Conservation (phyloP, 2,888 invertebrate genomes). For the Druceiella hillmani region DNA sequence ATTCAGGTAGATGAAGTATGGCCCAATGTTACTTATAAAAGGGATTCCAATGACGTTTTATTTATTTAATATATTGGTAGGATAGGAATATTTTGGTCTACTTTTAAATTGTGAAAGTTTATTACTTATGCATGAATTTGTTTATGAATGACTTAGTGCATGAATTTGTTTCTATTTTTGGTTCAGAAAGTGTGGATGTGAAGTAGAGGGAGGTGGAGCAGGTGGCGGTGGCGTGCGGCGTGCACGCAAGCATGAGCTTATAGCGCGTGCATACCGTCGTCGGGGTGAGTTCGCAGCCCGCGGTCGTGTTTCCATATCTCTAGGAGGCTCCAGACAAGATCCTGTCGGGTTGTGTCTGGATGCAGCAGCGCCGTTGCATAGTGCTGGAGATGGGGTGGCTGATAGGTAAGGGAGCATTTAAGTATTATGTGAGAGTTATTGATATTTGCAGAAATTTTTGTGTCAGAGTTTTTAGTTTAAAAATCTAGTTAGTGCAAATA, state of each 20-base stretch:
- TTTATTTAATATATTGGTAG: no score
- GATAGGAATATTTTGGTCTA: no score
- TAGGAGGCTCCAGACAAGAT: conserved; percentile 83
- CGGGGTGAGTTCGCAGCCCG: conserved; percentile 78
- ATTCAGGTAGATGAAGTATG: no score
- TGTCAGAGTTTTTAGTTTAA: no score
- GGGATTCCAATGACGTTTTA: no score
- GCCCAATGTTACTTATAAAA: no score
- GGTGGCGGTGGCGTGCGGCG: conserved; percentile 44
- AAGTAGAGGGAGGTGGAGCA: conserved; percentile 60
- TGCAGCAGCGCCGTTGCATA: conserved; percentile 39
- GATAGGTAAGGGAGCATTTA: conserved; percentile 45
- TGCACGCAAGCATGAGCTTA: conserved; percentile 81
- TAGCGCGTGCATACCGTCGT: conserved; percentile 86
- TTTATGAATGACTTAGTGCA: neutral
- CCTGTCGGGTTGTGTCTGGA: conserved; percentile 69
- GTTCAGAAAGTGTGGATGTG: conserved; percentile 67
- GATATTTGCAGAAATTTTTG: no score
- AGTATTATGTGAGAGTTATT: no score
- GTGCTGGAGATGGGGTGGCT: conserved; percentile 40
- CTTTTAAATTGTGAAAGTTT: no score
- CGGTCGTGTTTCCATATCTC: conserved; percentile 81
- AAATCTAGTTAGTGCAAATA: no score
- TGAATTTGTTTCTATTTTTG: neutral
- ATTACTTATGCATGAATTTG: neutral